phyloP scores from a whole-genome alignment of 2,888 invertebrate species.

The Drosophila antonietae region DNA sequence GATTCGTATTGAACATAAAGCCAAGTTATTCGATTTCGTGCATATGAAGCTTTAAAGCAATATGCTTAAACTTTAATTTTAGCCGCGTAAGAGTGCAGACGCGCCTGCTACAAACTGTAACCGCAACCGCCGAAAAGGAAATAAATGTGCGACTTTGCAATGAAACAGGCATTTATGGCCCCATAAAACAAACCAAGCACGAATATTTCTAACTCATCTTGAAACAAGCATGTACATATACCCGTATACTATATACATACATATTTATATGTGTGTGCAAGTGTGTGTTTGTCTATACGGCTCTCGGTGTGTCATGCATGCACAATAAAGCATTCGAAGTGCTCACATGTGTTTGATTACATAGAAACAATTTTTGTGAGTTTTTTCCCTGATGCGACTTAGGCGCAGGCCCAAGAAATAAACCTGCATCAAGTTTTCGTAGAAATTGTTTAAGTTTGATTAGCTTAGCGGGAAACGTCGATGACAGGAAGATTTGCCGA shows the following conservation, averaged over 20 bases:
- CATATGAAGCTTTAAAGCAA: conserved; percentile 60
- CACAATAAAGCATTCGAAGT: conserved; percentile 20
- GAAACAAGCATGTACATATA: conserved; percentile 38
- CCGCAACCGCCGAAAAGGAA: conserved; percentile 68
- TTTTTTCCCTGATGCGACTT: conserved; percentile 17
- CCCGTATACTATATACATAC: background rate
- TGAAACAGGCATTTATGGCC: conserved; percentile 77
- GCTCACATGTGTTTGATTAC: conserved; percentile 54
- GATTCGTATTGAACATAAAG: conserved; percentile 59
- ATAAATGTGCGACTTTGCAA: conserved; percentile 77
- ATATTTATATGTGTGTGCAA: background rate
- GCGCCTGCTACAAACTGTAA: conserved; percentile 57
- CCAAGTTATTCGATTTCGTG: conserved; percentile 66
- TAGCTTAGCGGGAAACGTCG: conserved; percentile 20
- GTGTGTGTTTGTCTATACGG: background rate
- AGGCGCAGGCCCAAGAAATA: background rate
- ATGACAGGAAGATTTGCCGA: background rate
- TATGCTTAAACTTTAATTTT: conserved; percentile 56
- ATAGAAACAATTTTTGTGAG: conserved; percentile 46
- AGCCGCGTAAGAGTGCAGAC: conserved; percentile 7
- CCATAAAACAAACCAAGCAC: conserved; percentile 77
- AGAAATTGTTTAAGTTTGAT: conserved; percentile 52
- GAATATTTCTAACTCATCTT: conserved; percentile 73
- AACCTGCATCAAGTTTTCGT: conserved; percentile 31
- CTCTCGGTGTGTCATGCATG: conserved; percentile 18